Conservation (phyloP, 2,113 vertebrate species). For the Phodopus roborovskii region DNA sequence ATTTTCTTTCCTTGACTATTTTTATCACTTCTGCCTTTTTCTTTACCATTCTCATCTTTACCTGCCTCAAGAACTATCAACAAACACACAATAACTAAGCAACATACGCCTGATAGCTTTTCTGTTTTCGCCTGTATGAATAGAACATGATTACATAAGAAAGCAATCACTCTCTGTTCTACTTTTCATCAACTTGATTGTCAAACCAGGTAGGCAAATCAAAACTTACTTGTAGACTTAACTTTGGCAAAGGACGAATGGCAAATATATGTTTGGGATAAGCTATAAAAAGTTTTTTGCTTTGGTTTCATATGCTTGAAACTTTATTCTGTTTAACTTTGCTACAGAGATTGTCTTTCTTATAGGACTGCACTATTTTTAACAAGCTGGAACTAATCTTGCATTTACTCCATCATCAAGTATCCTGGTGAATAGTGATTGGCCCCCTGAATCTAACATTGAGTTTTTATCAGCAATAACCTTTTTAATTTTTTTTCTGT, state of each 20-base stretch:
- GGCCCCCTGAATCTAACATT: background rate
- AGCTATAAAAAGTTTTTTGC: background rate
- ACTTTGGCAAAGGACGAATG: background rate
- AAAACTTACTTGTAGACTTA: background rate
- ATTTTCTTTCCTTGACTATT: background rate
- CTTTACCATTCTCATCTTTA: background rate
- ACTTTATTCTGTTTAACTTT: background rate
- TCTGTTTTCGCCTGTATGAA: background rate
- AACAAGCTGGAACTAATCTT: background rate
- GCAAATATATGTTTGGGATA: background rate
- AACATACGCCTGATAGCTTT: background rate
- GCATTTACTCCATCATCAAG: background rate
- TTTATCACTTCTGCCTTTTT: background rate
- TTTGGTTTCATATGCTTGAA: background rate
- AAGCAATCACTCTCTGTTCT: background rate
- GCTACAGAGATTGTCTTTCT: background rate
- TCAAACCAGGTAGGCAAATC: background rate
- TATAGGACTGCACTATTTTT: background rate
- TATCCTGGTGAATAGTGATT: background rate
- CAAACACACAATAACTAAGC: background rate
- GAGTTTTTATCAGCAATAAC: constrained; percentile 19
- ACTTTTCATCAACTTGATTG: background rate
- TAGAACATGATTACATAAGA: background rate
- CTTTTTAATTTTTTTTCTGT: constrained; percentile 14
- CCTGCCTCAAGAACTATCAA: background rate